Evolutionary conservation across 2,888 invertebrate species (phyloP).

Genomic region (Drosophila bunnanda): DNA sequence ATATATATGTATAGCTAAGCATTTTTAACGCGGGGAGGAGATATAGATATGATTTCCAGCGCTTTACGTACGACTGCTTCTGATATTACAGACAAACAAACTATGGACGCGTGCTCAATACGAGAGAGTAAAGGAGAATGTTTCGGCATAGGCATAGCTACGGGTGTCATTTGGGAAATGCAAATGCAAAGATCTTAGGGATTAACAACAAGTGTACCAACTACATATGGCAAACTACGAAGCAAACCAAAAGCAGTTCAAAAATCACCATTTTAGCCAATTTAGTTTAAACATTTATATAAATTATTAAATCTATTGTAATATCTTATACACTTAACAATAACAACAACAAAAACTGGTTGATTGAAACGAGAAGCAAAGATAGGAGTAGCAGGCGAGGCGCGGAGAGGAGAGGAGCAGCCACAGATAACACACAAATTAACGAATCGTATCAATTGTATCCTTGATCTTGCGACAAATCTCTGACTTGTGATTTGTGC

Average conservation of each 20-base stretch:
- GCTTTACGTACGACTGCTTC: constrained; percentile 64
- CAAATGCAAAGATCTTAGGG: constrained; percentile 49
- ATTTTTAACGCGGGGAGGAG: constrained; percentile 47
- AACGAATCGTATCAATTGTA: constrained; percentile 78
- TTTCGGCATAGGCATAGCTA: constrained; percentile 51
- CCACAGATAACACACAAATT: constrained; percentile 44
- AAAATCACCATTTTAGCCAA: constrained; percentile 77
- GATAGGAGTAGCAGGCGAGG: neutral
- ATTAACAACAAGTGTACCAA: constrained; percentile 42
- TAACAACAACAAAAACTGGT: constrained; percentile 30
- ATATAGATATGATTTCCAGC: constrained; percentile 36
- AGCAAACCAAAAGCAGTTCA: constrained; percentile 81
- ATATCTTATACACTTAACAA: constrained; percentile 46
- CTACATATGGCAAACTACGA: constrained; percentile 65
- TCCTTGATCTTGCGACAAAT: constrained; percentile 78
- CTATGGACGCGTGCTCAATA: constrained; percentile 63
- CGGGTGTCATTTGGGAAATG: constrained; percentile 58
- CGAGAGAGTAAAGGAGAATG: constrained; percentile 44
- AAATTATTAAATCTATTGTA: constrained; percentile 61
- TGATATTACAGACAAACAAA: constrained; percentile 55
- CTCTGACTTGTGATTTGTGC: constrained; percentile 81
- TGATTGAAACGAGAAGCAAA: constrained; percentile 22
- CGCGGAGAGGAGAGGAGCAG: neutral
- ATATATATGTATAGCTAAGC: constrained; percentile 61
- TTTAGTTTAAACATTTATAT: constrained; percentile 77